Evolutionary conservation across 2,113 vertebrate species (phyloP).

Genomic region (Arothron firmamentum): DNA sequence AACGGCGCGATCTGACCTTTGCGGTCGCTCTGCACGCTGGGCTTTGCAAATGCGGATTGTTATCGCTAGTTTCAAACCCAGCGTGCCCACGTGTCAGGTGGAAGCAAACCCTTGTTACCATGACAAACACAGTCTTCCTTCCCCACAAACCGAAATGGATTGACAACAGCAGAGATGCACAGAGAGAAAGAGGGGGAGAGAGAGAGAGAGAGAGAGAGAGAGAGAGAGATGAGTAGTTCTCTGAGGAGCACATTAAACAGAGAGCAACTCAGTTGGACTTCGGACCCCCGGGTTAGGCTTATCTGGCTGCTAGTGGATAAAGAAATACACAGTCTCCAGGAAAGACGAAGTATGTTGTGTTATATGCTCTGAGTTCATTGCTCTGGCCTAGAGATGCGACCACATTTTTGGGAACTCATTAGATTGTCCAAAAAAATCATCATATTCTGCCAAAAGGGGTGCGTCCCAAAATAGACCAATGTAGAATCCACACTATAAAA

Average conservation of each 20-base stretch:
- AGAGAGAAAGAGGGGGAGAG: neutral
- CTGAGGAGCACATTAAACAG: slow-evolving; percentile 62
- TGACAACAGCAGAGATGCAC: slow-evolving; percentile 32
- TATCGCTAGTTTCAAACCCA: slow-evolving; percentile 22
- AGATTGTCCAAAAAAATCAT: too few species aligned
- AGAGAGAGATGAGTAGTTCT: slow-evolving; percentile 49
- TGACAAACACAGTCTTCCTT: slow-evolving; percentile 43
- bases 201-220: neutral
- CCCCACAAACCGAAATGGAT: slow-evolving; percentile 37
- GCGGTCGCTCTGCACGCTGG: slow-evolving; percentile 4
- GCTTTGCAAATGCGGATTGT: slow-evolving; percentile 21
- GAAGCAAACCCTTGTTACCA: slow-evolving; percentile 44
- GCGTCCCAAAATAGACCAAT: too few species aligned
- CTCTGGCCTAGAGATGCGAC: too few species aligned
- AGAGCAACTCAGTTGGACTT: slow-evolving; percentile 57
- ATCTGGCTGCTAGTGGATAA: slow-evolving; percentile 45
- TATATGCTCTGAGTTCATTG: too few species aligned
- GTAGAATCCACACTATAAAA: too few species aligned
- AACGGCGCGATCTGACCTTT: slow-evolving; percentile 17
- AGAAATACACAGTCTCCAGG: slow-evolving; percentile 48
- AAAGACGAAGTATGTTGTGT: slow-evolving; percentile 36
- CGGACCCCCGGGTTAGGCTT: slow-evolving; percentile 50
- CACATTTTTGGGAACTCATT: too few species aligned
- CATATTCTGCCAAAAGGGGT: too few species aligned
- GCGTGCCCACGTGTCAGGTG: slow-evolving; percentile 18